Base-by-base conservation (phyloP, 2,797 vertebrate genomes). In the Enteromius thamalakanensis region DNA sequence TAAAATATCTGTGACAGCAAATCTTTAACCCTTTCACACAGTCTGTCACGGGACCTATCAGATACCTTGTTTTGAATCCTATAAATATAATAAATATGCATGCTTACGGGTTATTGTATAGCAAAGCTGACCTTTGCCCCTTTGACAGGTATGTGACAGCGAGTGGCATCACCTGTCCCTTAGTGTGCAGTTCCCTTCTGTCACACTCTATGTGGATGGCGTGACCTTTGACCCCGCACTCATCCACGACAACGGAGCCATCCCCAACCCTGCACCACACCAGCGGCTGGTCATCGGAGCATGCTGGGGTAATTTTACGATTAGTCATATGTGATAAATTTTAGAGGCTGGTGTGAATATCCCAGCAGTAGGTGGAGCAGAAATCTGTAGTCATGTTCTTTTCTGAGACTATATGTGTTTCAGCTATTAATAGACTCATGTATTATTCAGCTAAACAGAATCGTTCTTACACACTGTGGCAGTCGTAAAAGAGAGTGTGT, bases 121-220 rank as follows among this genome's bases (percentile, higher is more conserved):
- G n/a, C 51, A 45, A 62, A 69, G 26, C 53, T 58, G 60, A 83
- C 60, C 84, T 77, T 81, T 87, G 23, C 51, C 32, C 23, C 72
- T 68, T 55, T 67, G 8, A 72, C 89, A 99, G 98, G 97, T 98
- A 76, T 99, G 98, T 1, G 98, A 99, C 70, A 97, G 97, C 0
- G 97, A 98, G 87, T 99, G 98, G 98, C 98, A 99, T 90, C 97
- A 99, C 82, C 97, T 99, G 0, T 98, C 97, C 23, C 96, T 99
- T 85, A 99, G 97, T 34, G 94, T 99, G 32, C 97, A 99, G 92
- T 99, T 98, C 88, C 98, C 98, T 62, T 98, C 97, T 0, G 97
- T 99, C 80, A 97, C 96, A 0, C 94, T 99, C 9, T 99, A 97
- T 0, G 96, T 98, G 1, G 98, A 99, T 3, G 98, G 98, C 0